Percentiles rank a stretch among this genome's conserved stretches.
These are phyloP conservation scores for Girardinichthys multiradiatus DNA, from an alignment of 2,113 vertebrate genomes.

Conservation along the genomic window DNA sequence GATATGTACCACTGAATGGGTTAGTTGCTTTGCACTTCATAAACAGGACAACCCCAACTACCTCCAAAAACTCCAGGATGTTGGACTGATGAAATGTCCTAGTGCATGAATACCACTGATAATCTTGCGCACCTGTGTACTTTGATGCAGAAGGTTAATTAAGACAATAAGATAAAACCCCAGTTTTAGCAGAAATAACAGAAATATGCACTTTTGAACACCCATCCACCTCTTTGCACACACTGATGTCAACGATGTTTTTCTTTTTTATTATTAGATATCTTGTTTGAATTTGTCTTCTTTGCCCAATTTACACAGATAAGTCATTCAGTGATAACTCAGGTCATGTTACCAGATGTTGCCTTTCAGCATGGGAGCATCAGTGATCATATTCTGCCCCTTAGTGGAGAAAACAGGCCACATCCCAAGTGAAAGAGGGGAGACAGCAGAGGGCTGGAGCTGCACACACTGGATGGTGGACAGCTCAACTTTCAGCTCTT, in stretches of 20 bases:
- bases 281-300: not conserved
- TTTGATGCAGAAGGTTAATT: not conserved
- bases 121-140: conserved; percentile 7
- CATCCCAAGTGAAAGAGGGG: conserved; percentile 17
- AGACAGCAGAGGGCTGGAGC: conserved; percentile 23
- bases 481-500: conserved; percentile 20
- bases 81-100: conserved; percentile 56
- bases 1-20: conserved; percentile 64
- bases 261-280: not conserved
- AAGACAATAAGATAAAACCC: not conserved
- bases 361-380: conserved; percentile 45
- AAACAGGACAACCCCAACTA: conserved; percentile 57
- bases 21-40: conserved; percentile 61
- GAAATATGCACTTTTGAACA: too few species aligned
- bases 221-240: not conserved
- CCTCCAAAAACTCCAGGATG: conserved; percentile 42
- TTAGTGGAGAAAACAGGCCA: conserved; percentile 75
- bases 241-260: too few species aligned
- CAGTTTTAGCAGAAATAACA: not conserved
- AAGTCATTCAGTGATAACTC: not conserved
- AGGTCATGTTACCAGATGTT: conserved; percentile 21
- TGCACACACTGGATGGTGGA: conserved; percentile 14
- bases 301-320: not conserved
- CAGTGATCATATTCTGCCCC: conserved; percentile 82
- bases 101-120: conserved; percentile 44